Evolutionary conservation across 1,140 invertebrate species (phyloP).

Genomic region (Drosophila parabipectinata): DNA sequence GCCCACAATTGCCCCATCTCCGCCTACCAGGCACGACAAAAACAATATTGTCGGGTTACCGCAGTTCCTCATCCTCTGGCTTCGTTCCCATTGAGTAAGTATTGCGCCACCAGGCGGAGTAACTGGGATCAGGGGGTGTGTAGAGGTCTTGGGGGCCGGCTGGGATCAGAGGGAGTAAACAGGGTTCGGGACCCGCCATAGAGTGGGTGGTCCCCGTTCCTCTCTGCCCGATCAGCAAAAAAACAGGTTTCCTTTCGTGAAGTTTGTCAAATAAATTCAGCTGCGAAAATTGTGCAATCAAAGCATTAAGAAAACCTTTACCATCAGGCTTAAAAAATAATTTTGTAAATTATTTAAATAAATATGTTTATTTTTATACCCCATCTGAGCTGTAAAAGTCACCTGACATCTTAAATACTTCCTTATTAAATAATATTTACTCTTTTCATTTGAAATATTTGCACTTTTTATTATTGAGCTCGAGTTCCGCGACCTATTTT

Average conservation of each 20-base stretch:
- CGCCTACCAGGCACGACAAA: conserved; percentile 22
- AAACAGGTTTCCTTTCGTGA: conserved; percentile 27
- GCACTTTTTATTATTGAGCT: background rate
- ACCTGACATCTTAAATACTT: background rate
- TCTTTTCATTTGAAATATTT: background rate
- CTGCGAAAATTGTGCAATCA: conserved; percentile 41
- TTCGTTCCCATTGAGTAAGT: conserved; percentile 37
- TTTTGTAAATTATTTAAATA: no score
- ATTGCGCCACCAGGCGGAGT: conserved; percentile 34
- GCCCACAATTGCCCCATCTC: conserved; percentile 10
- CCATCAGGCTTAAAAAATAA: background rate
- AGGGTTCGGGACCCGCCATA: conserved; percentile 17
- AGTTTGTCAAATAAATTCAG: conserved; percentile 32
- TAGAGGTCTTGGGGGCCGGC: background rate
- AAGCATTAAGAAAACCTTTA: background rate
- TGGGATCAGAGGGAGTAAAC: conserved; percentile 9
- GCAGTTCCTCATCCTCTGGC: conserved; percentile 18
- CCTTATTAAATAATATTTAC: background rate
- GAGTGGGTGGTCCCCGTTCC: conserved; percentile 25
- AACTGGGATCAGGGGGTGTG: background rate
- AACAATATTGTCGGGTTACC: conserved; percentile 35
- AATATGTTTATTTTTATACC: no score
- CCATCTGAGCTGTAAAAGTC: no score
- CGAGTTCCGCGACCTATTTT: background rate
- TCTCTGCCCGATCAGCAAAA: background rate